A percentile compares a stretch with the other conserved stretches of the same genome.
Conservation (phyloP, 2,888 invertebrate species). For the Harpalus rubripes region DNA sequence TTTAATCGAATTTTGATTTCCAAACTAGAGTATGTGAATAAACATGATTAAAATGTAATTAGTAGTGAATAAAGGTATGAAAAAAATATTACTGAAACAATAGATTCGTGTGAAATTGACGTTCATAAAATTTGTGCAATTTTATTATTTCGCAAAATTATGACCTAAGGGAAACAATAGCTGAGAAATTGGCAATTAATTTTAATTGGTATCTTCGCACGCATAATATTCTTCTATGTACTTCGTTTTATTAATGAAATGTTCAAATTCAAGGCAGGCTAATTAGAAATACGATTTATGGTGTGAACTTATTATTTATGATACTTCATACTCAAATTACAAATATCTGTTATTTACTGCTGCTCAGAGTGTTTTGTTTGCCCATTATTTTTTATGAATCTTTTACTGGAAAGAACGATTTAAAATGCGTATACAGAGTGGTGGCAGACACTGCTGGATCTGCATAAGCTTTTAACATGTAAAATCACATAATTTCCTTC, state of each 20-base stretch:
- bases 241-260: constrained; percentile 40
- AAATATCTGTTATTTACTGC: not conserved
- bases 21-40: not conserved
- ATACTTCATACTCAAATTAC: not conserved
- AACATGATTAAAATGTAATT: constrained; percentile 44
- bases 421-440: no score
- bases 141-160: constrained; percentile 43
- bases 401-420: no score
- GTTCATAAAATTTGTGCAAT: constrained; percentile 33
- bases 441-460: no score
- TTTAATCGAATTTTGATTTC: constrained; percentile 25
- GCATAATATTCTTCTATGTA: constrained; percentile 31
- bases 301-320: constrained; percentile 19
- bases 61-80: constrained; percentile 22
- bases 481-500: no score
- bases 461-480: no score
- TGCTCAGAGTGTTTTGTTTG: no score
- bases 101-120: constrained; percentile 6
- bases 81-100: not conserved
- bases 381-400: not conserved
- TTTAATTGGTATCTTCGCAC: constrained; percentile 48
- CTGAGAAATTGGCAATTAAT: constrained; percentile 48
- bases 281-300: constrained; percentile 27
- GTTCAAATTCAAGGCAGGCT: constrained; percentile 26
- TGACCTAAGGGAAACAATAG: constrained; percentile 33